Evolutionary conservation across 2,888 invertebrate genomes (phyloP).

Genomic region (Volucella inflata): DNA sequence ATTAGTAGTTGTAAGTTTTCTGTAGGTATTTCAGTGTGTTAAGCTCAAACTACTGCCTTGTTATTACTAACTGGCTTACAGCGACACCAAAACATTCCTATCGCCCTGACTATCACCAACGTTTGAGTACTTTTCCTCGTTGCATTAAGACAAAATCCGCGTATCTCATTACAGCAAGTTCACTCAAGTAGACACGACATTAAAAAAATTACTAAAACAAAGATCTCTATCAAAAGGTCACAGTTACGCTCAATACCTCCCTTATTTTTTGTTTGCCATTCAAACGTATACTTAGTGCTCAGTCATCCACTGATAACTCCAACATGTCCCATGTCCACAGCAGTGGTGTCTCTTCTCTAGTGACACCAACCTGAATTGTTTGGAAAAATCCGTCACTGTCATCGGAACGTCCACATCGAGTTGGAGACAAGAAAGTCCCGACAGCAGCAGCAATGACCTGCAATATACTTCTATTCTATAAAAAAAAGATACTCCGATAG

Average conservation of each 20-base stretch:
- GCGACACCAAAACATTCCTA: too few relatives aligned
- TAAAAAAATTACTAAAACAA: background rate
- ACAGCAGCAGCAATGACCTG: constrained; percentile 47
- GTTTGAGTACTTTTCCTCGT: too few relatives aligned
- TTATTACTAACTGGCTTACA: too few relatives aligned
- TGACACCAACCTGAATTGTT: constrained; percentile 66
- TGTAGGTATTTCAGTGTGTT: too few relatives aligned
- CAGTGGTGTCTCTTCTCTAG: constrained; percentile 45
- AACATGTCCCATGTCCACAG: constrained; percentile 56
- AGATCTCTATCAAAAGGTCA: constrained; percentile 68
- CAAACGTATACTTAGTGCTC: constrained; percentile 49
- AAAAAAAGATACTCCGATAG: background rate
- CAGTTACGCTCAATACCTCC: constrained; percentile 54
- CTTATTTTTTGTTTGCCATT: constrained; percentile 30
- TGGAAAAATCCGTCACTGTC: constrained; percentile 72
- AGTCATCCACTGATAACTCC: constrained; percentile 62
- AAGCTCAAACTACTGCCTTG: too few relatives aligned
- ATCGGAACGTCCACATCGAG: constrained; percentile 26
- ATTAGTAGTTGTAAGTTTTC: too few relatives aligned
- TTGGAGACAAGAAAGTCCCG: constrained; percentile 42
- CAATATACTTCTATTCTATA: constrained; percentile 36
- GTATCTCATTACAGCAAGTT: constrained; percentile 1
- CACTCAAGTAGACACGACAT: background rate
- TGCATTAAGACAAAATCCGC: constrained; percentile 1
- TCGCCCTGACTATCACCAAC: too few relatives aligned